phyloP scores from a whole-genome alignment of 2,113 vertebrate genomes.

The Heterocephalus glaber region DNA sequence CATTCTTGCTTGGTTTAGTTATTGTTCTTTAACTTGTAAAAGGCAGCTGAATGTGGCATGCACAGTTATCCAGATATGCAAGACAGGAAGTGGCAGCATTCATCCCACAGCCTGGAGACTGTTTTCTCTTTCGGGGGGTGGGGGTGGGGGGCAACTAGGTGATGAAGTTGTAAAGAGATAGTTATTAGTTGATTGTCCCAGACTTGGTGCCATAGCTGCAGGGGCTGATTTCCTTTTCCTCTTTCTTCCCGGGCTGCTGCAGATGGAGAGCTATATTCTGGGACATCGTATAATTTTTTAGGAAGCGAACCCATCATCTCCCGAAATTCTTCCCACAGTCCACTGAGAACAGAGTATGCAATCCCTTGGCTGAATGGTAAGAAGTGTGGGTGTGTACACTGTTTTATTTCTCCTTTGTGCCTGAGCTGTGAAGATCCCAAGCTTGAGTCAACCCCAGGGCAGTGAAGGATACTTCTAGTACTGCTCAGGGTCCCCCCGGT shows the following conservation, averaged over 20 bases:
- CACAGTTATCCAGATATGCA: fast-evolving
- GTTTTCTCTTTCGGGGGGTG: neutral
- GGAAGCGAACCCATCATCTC: constrained; percentile 98
- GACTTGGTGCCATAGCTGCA: fast-evolving
- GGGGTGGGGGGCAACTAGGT: neutral
- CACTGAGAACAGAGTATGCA: constrained; percentile 95
- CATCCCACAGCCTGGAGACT: fast-evolving
- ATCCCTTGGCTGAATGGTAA: constrained; percentile 99
- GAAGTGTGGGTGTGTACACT: neutral
- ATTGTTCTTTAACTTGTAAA: neutral
- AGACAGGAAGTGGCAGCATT: neutral
- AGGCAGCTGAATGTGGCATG: neutral
- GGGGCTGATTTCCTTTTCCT: neutral
- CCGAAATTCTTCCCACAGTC: constrained; percentile 91
- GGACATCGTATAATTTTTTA: constrained; percentile 96
- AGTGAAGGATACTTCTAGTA: too few relatives aligned
- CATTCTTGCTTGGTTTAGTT: neutral
- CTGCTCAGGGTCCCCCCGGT: neutral
- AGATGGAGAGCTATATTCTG: constrained; percentile 97
- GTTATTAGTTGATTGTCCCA: neutral
- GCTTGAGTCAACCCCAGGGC: fast-evolving
- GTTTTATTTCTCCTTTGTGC: neutral
- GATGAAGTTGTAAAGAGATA: neutral
- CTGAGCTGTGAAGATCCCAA: neutral
- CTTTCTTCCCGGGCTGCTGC: constrained; percentile 49